Evolutionary conservation across 2,113 vertebrate genomes (phyloP).

Genomic region (Seriola rivoliana): DNA sequence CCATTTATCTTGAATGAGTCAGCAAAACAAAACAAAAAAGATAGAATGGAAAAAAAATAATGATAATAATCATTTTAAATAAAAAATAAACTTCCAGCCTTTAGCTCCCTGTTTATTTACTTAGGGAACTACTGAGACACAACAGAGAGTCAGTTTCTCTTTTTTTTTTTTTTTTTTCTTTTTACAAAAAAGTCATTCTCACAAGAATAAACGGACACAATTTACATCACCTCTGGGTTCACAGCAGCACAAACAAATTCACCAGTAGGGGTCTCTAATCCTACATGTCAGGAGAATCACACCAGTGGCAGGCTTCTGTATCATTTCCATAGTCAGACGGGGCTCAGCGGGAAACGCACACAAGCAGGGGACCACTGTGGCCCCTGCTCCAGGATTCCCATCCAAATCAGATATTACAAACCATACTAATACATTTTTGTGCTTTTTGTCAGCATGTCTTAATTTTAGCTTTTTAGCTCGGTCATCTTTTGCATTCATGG

Average conservation of each 20-base stretch:
- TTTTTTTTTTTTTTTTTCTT: background rate
- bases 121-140: constrained; percentile 55
- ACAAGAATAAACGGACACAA: constrained; percentile 79
- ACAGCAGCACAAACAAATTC: constrained; percentile 80
- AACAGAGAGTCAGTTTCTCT: constrained; percentile 40
- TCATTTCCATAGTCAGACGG: constrained; percentile 55
- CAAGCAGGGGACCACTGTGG: constrained; percentile 32
- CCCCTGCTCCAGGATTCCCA: constrained; percentile 45
- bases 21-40: constrained; percentile 57
- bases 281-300: constrained; percentile 70
- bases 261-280: constrained; percentile 74
- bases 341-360: constrained; percentile 46
- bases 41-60: constrained; percentile 38
- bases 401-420: constrained; percentile 39
- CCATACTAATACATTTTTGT: constrained; percentile 46
- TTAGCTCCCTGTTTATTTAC: constrained; percentile 54
- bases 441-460: constrained; percentile 53
- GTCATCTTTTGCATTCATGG: constrained; percentile 49
- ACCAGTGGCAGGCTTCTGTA: constrained; percentile 45
- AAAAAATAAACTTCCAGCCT: constrained; percentile 61
- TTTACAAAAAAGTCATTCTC: constrained; percentile 69
- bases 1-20: constrained; percentile 73
- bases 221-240: constrained; percentile 80
- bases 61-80: constrained; percentile 56
- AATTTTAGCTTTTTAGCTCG: constrained; percentile 21